A percentile compares a stretch with the other conserved stretches of the same genome.
Conservation (phyloP, 2,888 invertebrate species). For the Cactoblastis cactorum region DNA sequence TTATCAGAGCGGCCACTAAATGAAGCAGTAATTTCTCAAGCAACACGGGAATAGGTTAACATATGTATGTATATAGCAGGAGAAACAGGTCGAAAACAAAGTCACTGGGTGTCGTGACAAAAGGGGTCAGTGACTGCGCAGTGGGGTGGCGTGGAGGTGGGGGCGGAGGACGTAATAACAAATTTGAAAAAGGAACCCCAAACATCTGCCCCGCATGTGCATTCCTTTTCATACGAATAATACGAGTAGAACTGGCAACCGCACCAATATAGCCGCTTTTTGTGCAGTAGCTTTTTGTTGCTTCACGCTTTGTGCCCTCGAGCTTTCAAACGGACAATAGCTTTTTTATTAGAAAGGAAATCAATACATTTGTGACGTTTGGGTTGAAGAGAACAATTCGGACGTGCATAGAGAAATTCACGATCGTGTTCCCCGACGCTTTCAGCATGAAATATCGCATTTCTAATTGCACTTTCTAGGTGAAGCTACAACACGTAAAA, state of each 20-base stretch:
- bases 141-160: constrained; percentile 49
- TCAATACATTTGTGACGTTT: constrained; percentile 57
- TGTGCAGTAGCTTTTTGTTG: constrained; percentile 68
- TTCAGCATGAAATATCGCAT: constrained; percentile 14
- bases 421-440: constrained; percentile 20
- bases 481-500: background rate
- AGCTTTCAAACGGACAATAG: constrained; percentile 67
- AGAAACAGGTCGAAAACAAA: constrained; percentile 64
- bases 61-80: constrained; percentile 18
- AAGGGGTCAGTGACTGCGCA: constrained; percentile 72
- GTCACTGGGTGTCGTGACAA: constrained; percentile 49
- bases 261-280: constrained; percentile 59
- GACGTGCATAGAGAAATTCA: constrained; percentile 24
- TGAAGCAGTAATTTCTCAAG: background rate
- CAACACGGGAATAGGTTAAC: background rate
- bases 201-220: constrained; percentile 77
- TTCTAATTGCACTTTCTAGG: constrained; percentile 7
- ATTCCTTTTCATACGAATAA: constrained; percentile 66
- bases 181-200: constrained; percentile 69
- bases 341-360: constrained; percentile 62
- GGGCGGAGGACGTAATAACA: constrained; percentile 60
- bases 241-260: constrained; percentile 68
- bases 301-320: constrained; percentile 66
- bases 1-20: constrained; percentile 6
- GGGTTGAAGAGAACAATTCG: constrained; percentile 29